These are phyloP conservation scores for Autographa gamma DNA, from an alignment of 2,888 invertebrate genomes.

Conservation along the genomic window DNA sequence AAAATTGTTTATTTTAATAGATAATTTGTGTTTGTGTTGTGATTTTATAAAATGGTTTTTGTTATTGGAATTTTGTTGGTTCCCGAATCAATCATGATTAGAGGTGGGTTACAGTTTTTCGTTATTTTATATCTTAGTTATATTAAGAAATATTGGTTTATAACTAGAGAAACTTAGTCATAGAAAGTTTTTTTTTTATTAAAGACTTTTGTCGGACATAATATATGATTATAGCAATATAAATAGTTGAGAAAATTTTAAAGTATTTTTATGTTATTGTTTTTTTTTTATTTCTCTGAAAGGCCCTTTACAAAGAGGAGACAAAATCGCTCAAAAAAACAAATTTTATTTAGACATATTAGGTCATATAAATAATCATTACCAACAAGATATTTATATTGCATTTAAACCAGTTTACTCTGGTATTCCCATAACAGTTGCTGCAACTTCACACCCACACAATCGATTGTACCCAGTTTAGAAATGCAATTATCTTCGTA, in stretches of 20 bases:
- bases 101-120: slow-evolving; percentile 37
- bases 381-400: neutral
- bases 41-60: slow-evolving; percentile 35
- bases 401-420: neutral
- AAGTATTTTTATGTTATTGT: no score
- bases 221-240: no score
- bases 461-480: slow-evolving; percentile 5
- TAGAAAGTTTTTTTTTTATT: no score
- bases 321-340: no score
- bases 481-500: neutral
- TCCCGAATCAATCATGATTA: slow-evolving; percentile 32
- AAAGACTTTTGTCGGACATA: no score
- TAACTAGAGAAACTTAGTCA: no score
- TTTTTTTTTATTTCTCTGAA: no score
- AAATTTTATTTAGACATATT: neutral
- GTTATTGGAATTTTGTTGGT: slow-evolving; percentile 42
- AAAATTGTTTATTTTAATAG: neutral
- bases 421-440: neutral
- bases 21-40: slow-evolving; percentile 27
- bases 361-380: no score
- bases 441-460: slow-evolving; percentile 1
- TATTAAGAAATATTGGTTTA: no score
- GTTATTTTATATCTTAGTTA: neutral
- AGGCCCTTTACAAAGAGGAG: no score
- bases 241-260: no score